Conservation (phyloP, 2,797 vertebrate genomes). For the Gila robusta region DNA sequence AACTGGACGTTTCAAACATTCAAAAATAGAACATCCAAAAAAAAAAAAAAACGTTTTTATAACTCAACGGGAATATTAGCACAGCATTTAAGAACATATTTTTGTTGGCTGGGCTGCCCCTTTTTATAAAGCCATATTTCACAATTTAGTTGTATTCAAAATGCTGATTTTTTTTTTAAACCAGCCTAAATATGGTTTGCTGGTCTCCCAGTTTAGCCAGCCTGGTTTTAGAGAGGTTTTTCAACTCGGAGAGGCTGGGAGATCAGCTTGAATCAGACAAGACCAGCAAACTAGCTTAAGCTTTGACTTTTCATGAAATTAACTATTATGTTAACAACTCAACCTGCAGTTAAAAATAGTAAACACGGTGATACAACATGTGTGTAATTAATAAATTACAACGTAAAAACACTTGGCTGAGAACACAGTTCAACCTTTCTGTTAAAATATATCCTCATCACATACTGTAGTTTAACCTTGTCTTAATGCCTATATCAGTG, state of each 20-base stretch:
- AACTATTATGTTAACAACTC: neutral
- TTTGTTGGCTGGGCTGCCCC: neutral
- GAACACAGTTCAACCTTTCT: neutral
- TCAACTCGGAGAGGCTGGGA: neutral
- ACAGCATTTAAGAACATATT: neutral
- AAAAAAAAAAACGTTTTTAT: neutral
- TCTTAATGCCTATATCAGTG: too few relatives aligned
- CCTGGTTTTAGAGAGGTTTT: neutral
- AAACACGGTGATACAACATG: neutral
- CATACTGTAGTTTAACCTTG: neutral
- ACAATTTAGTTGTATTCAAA: neutral
- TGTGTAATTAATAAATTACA: neutral
- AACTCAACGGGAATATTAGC: neutral
- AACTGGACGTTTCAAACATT: neutral
- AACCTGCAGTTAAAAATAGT: neutral
- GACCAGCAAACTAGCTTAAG: neutral
- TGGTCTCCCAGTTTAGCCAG: neutral
- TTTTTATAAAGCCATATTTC: neutral
- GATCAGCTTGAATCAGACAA: neutral
- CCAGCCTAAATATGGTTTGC: neutral
- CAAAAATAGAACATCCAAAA: neutral
- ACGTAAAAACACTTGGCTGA: too few relatives aligned
- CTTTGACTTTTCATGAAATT: neutral
- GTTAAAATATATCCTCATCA: neutral
- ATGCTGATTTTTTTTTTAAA: neutral